Base-by-base conservation (phyloP, 2,113 vertebrate species). In the Pteropus alecto region DNA sequence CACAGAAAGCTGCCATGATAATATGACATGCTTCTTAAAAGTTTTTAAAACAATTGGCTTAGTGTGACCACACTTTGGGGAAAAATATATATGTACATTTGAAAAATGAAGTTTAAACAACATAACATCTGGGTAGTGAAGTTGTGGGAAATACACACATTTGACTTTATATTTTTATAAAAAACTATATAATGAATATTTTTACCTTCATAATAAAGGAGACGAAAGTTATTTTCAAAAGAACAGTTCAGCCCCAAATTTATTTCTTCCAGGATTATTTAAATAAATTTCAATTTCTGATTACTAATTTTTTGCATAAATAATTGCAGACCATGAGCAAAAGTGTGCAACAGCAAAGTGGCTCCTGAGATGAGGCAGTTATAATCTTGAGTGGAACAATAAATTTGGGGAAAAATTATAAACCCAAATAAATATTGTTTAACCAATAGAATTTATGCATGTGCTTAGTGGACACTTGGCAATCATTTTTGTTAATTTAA, bases 221-320 rank as follows among this genome's bases (percentile, higher is more conserved):
- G 48, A 56, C 61, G 77, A 67, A 38, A 51, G 16, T 84, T 90
- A 33, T 61, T 96, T 96, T 74, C 33, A 6, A 87, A 96, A 77
- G 56, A 22, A 65, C 9, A 41, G 28, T 71, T 87, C 22, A 77
- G 38, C 4, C 67, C 35, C 56, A 77, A 67, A 82, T 90, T 93
- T 81, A 63, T 87, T 83, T 96, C 63, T 91, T 71, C 14, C 22
- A 87, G 35, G 61, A 54, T 97, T 63, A 90, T 60, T 90, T 60
- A 88, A 86, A 63, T 89, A 85, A 60, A 92, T 81, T 84, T 68
- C 41, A 54, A 89, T 54, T 67, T 87, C 86, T 90, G 51, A 58
- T 51, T 58, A 33, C 46, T 73, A 61, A 74, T 60, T 77, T 82
- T 87, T 77, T 71, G 38, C 56, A 83, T 78, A 73, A 96, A 88